Percentiles rank a stretch among this genome's conserved stretches.
These are phyloP conservation scores for Drosophila dives DNA, from an alignment of 2,888 invertebrate genomes.

Conservation along the genomic window DNA sequence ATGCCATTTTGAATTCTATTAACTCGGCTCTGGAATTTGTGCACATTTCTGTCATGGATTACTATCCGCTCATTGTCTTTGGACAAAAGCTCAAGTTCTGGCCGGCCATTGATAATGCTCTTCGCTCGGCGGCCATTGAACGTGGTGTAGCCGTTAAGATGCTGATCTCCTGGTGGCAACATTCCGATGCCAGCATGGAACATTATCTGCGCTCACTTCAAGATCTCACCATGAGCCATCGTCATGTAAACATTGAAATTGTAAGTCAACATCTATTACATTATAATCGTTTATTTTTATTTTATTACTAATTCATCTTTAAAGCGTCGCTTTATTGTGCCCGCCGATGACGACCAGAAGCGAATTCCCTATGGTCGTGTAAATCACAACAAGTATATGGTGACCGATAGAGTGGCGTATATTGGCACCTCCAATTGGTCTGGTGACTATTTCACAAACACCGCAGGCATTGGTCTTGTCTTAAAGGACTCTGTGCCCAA, in stretches of 20 bases:
- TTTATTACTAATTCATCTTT: not conserved
- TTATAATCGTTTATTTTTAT: not conserved
- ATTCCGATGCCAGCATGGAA: slow-evolving; percentile 91
- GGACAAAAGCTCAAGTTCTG: slow-evolving; percentile 92
- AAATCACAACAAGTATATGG: slow-evolving; percentile 99
- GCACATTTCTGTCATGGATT: slow-evolving; percentile 99
- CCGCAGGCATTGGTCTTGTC: slow-evolving; percentile 94
- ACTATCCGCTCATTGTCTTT: slow-evolving; percentile 93
- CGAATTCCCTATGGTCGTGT: slow-evolving; percentile 96
- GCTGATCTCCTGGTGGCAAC: slow-evolving; percentile 95
- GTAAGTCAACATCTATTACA: slow-evolving; percentile 85
- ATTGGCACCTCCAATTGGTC: slow-evolving; percentile 99
- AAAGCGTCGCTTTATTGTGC: slow-evolving; percentile 91
- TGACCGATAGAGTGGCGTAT: slow-evolving; percentile 97
- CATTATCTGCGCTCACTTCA: slow-evolving; percentile 92
- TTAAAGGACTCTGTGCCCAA: slow-evolving; percentile 85
- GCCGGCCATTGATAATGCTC: slow-evolving; percentile 96
- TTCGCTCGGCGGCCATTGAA: slow-evolving; percentile 94
- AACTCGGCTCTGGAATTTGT: slow-evolving; percentile 93
- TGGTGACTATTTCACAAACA: slow-evolving; percentile 96
- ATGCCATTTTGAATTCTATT: slow-evolving; percentile 93
- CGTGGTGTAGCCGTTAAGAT: slow-evolving; percentile 91
- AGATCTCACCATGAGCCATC: slow-evolving; percentile 86
- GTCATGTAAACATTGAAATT: slow-evolving; percentile 90
- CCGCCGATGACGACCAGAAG: slow-evolving; percentile 90